Evolutionary conservation across 1,140 invertebrate genomes (phyloP), one percentile per base, ranked within the genome.

Genomic region (Solen grandis): DNA sequence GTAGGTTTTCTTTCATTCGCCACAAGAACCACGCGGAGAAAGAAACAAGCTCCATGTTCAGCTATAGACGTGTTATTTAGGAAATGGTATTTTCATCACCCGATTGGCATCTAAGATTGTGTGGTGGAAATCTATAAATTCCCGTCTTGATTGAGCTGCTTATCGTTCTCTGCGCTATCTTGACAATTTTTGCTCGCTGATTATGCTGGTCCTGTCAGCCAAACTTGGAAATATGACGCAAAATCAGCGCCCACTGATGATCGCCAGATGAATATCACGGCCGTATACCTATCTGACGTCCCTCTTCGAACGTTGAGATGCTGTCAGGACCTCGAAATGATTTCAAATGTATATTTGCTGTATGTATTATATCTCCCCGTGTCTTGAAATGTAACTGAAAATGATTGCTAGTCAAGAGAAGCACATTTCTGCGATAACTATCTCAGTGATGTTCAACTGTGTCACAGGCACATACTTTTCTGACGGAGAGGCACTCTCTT

Each of bases 51-150:
- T n/a, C n/a, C n/a, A n/a, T n/a, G n/a, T n/a, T n/a, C n/a, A n/a
- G n/a, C n/a, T n/a, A n/a, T n/a, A n/a, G 41, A 19, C 41, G 36
- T 65, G 73, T 76, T 69, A 78, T 69, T 69, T 69, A 78, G 75
- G 75, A 78, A 78, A 69, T 69, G 75, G 63, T 78, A 78, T 69
- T 68, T 78, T 78, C 75, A 78, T 78, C 63, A 68, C 60, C 29
- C 60, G 75, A 78, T 78, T 25, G n/a, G 35, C 66, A 78, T 78
- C 65, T 25, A 27, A n/a, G 60, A 36, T 65, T 50, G 31, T 27
- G 25, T 38, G 62, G 33, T 2, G 50, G 38, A 69, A 78, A 68
- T 78, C 75, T 78, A 78, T 68, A 78, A 68, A 78, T 78, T 55
- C 75, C 33, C 41, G 65, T 66, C 63, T 68, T 68, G 75, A 78